Percentiles rank a stretch among this genome's conserved stretches.
Evolutionary conservation across 2,113 vertebrate genomes (phyloP).

Genomic region (Guaruba guarouba): DNA sequence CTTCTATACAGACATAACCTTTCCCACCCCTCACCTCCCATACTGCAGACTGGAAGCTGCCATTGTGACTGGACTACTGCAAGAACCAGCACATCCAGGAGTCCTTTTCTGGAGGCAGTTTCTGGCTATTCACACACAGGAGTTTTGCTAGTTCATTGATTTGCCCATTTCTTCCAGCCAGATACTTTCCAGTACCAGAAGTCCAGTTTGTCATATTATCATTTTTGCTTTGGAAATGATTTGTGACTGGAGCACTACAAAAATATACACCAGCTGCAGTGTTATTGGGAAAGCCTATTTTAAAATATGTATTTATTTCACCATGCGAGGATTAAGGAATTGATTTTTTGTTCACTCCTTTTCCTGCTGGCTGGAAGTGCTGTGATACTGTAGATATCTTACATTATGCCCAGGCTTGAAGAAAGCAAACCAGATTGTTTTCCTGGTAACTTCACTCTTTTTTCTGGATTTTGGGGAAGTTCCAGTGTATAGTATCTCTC

Average conservation of each 20-base stretch:
- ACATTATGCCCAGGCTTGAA: background rate
- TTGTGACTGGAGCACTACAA: slow-evolving; percentile 34
- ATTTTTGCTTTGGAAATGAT: slow-evolving; percentile 55
- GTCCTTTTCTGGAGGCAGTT: background rate
- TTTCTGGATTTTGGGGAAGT: background rate
- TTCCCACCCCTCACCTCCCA: background rate
- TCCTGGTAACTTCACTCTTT: background rate
- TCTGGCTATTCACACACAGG: background rate
- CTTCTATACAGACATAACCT: background rate
- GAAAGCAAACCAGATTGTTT: background rate
- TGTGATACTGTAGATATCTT: background rate
- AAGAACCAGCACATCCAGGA: background rate
- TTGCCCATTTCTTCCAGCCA: slow-evolving; percentile 47
- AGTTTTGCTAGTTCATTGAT: slow-evolving; percentile 54
- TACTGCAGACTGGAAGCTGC: background rate
- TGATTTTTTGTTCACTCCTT: background rate
- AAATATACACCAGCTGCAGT: background rate
- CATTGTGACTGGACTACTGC: background rate
- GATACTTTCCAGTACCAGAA: slow-evolving; percentile 54
- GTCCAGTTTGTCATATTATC: slow-evolving; percentile 56
- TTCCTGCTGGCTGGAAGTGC: background rate
- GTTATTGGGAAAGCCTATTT: background rate
- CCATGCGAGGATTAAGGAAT: background rate
- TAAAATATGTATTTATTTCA: background rate
- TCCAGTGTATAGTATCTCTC: background rate